Evolutionary conservation across 2,113 vertebrate species (phyloP).

Genomic region (Brachypteracias leptosomus): DNA sequence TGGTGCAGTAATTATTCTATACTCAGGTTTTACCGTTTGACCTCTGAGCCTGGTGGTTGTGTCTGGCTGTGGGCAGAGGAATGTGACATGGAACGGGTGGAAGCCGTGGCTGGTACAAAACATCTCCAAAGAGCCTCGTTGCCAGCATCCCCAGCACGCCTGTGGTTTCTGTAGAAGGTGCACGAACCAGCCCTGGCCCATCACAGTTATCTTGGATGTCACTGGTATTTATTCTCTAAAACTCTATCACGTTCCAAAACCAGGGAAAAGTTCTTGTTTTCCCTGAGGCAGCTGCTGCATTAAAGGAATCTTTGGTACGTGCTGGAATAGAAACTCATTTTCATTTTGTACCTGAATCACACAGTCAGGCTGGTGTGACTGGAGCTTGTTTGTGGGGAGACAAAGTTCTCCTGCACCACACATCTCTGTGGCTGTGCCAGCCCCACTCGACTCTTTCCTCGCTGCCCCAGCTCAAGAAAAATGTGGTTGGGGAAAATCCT

Average conservation of each 20-base stretch:
- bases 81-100: neutral
- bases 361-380: neutral
- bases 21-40: neutral
- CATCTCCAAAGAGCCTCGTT: neutral
- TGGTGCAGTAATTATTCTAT: neutral
- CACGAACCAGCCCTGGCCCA: neutral
- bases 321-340: conserved; percentile 16
- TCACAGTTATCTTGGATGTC: neutral
- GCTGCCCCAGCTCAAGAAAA: neutral
- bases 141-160: neutral
- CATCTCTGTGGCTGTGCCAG: neutral
- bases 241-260: neutral
- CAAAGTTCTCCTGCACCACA: neutral
- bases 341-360: neutral
- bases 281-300: neutral
- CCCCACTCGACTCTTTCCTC: neutral
- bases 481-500: neutral
- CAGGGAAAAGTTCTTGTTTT: neutral
- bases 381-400: neutral
- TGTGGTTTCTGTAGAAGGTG: neutral
- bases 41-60: neutral
- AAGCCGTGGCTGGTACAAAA: neutral
- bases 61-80: neutral
- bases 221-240: neutral
- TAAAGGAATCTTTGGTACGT: neutral